Evolutionary conservation across 2,888 invertebrate species (phyloP).

Genomic region (Ennomos erosarius): DNA sequence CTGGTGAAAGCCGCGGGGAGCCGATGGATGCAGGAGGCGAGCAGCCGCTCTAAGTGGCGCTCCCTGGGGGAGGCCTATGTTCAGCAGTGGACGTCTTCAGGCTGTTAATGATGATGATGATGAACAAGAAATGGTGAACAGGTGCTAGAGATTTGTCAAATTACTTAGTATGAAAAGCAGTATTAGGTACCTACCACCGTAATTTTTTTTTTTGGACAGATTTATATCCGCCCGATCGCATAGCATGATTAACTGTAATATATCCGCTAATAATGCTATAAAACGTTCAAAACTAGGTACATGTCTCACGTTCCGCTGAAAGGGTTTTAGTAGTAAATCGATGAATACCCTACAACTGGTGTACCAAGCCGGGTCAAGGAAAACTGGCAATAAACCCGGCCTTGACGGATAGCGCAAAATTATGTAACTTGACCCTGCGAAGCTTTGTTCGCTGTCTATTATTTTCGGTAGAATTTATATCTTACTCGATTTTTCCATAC

Average conservation of each 20-base stretch:
- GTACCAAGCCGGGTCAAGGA: conserved; percentile 49
- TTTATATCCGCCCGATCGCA: conserved; percentile 1
- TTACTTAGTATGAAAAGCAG: too few species aligned
- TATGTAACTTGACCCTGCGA: conserved; percentile 39
- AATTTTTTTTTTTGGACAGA: too few species aligned
- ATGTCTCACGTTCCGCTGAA: conserved; percentile 24
- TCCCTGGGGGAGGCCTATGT: too few species aligned
- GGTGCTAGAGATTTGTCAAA: neutral
- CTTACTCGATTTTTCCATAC: too few species aligned
- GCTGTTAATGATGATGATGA: too few species aligned
- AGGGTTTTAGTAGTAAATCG: conserved; percentile 32
- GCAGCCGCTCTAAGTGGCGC: too few species aligned
- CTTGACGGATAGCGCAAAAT: conserved; percentile 49
- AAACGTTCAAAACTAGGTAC: conserved; percentile 32
- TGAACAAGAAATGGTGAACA: too few species aligned
- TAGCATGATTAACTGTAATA: conserved; percentile 23
- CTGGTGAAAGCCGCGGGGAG: too few species aligned
- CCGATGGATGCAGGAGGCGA: too few species aligned
- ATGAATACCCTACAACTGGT: conserved; percentile 30
- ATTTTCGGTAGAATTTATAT: too few species aligned
- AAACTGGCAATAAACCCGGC: conserved; percentile 44
- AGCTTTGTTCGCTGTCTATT: neutral
- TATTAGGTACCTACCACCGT: too few species aligned
- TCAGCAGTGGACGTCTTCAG: too few species aligned
- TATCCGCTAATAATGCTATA: conserved; percentile 28